Evolutionary conservation across 2,113 vertebrate genomes (phyloP).

Genomic region (Rhegmatorhina hoffmannsi): DNA sequence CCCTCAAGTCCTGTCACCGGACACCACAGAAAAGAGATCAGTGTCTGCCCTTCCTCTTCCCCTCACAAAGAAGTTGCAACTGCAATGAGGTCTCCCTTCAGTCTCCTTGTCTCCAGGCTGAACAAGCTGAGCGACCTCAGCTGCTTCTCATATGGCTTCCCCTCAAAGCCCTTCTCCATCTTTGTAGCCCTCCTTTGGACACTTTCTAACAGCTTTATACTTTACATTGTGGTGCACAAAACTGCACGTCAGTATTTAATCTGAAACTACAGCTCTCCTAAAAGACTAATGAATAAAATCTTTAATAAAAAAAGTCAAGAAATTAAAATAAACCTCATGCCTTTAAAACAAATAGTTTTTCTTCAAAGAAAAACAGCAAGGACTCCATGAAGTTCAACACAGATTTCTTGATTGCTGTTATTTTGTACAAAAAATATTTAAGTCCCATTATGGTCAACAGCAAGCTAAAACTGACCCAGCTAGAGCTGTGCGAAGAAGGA

Average conservation of each 20-base stretch:
- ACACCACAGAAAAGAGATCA: neutral
- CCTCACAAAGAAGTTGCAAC: neutral
- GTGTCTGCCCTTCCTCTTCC: neutral
- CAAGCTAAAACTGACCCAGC: neutral
- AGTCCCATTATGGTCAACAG: neutral
- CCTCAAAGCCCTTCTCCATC: neutral
- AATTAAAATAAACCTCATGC: fast-evolving
- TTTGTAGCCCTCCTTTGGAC: neutral
- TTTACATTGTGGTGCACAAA: neutral
- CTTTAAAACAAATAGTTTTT: neutral
- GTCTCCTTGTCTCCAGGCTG: neutral
- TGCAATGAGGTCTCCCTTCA: neutral
- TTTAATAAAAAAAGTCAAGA: neutral
- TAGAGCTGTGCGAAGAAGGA: neutral
- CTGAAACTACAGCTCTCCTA: neutral
- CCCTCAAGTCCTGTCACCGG: neutral
- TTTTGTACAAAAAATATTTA: neutral
- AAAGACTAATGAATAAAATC: neutral
- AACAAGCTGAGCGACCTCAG: neutral
- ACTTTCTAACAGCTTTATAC: neutral
- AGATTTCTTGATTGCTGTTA: neutral
- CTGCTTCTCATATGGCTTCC: neutral
- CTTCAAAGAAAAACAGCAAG: neutral
- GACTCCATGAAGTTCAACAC: neutral
- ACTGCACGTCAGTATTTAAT: fast-evolving